Base-by-base conservation (phyloP, 2,888 invertebrate genomes). In the Microctonus brassicae region DNA sequence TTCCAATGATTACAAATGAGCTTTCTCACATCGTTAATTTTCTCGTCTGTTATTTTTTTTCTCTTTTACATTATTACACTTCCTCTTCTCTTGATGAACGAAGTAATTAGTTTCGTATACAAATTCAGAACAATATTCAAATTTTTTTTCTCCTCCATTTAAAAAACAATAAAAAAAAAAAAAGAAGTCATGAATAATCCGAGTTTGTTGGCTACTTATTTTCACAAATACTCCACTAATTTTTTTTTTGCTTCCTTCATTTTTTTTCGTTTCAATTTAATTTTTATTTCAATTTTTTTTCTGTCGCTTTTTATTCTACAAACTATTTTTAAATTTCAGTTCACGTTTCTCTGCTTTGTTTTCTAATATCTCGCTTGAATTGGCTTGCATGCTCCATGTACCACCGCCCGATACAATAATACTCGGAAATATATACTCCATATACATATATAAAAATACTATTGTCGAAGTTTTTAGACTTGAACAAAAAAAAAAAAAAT, bases 281-380 rank as follows among this genome's bases (percentile, higher is more conserved):
- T n/a, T 13, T 39, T 1, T 11, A 10, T 10, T 1, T 13, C 39
- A 39, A n/a, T 39, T 6, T 39, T 1, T n/a, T 39, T 13, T 39
- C n/a, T 39, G 5, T 39, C n/a, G n/a, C n/a, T 39, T 13, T 39
- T 11, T 39, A 39, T n/a, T n/a, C 2, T 13, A 5, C 3, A 39
- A 39, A 39, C n/a, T 39, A 17, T 62, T 42, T 24, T 42, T 42
- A 26, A 29, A 39, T 62, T 62, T 11, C 42, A 11, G 39, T 62
- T 36, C 62, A 62, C 61, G 61, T 61, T 22, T 17, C 39, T 33
- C 39, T 62, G 62, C 39, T 62, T 62, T 62, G 34, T 62, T 42
- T 62, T 62, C 62, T 62, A 62, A 62, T 62, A 42, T 42, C 42
- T 26, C 42, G 42, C 24, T 39, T 24, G 17, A 62, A 62, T 62